These are phyloP conservation scores for Eurytemora carolleeae DNA, from an alignment of 1,140 invertebrate genomes.

Conservation along the genomic window DNA sequence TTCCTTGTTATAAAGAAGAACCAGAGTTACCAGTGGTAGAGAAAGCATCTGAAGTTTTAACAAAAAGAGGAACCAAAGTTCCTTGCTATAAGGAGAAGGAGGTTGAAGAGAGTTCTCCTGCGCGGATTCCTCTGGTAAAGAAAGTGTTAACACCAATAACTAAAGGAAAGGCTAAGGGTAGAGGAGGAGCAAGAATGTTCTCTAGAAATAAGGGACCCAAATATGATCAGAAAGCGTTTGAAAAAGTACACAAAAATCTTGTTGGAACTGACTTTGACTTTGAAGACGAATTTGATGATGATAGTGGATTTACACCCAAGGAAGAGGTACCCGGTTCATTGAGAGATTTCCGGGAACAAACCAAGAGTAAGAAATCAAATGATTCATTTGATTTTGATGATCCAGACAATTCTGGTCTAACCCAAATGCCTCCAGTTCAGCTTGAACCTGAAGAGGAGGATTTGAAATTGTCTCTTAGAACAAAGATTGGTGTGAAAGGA, in stretches of 20 bases:
- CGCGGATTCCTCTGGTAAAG: background rate
- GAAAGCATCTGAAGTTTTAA: too few species aligned
- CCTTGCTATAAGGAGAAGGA: background rate
- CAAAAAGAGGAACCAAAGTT: background rate
- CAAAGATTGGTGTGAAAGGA: too few species aligned
- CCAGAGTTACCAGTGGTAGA: background rate
- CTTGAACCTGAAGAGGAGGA: constrained; percentile 9
- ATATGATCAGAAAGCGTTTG: constrained; percentile 4
- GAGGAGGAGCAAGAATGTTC: background rate
- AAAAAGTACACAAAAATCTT: constrained; percentile 13
- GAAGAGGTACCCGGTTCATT: background rate
- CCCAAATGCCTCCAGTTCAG: background rate
- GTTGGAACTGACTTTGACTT: constrained; percentile 14
- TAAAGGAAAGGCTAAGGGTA: too few species aligned
- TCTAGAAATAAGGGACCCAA: background rate
- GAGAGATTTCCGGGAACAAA: background rate
- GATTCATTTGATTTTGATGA: background rate
- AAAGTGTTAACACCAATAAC: too few species aligned
- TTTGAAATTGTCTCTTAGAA: too few species aligned
- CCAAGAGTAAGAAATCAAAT: background rate
- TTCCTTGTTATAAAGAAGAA: background rate
- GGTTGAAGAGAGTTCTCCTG: background rate
- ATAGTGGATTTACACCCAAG: background rate
- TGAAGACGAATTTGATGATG: constrained; percentile 15
- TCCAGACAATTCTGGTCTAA: background rate